phyloP scores from a whole-genome alignment of 2,797 vertebrate genomes.

The Xenentodon cancila region DNA sequence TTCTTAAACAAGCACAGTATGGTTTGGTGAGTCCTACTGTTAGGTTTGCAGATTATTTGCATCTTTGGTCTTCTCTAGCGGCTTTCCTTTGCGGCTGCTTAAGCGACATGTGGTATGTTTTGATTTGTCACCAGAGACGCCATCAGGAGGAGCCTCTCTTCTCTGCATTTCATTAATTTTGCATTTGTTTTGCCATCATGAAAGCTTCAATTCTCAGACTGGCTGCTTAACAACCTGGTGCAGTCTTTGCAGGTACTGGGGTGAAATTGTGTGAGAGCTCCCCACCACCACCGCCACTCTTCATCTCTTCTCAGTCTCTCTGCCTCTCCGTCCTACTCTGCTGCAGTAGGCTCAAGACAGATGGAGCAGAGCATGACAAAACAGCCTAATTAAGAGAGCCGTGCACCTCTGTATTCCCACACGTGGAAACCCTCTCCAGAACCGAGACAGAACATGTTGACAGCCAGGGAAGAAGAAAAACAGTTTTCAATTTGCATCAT shows the following conservation, averaged over 20 bases:
- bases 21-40: no score
- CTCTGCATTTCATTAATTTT: conserved; percentile 32
- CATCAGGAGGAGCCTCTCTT: not conserved
- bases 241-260: conserved; percentile 44
- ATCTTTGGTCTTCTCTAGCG: not conserved
- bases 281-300: conserved; percentile 3
- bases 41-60: no score
- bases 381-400: conserved; percentile 76
- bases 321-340: conserved; percentile 37
- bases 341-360: conserved; percentile 63
- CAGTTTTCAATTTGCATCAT: conserved; percentile 54
- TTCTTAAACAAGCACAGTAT: not conserved
- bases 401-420: conserved; percentile 72
- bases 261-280: conserved; percentile 17
- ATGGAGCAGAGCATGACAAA: conserved; percentile 73
- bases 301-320: conserved; percentile 6
- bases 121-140: no score
- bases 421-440: conserved; percentile 56
- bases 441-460: conserved; percentile 55
- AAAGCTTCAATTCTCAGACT: conserved; percentile 45
- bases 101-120: no score
- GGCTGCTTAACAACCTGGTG: conserved; percentile 50
- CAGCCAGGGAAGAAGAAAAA: conserved; percentile 35
- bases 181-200: conserved; percentile 42
- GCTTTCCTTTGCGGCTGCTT: no score